Conservation (phyloP, 2,888 invertebrate genomes). For the Lamellibrachia columna region DNA sequence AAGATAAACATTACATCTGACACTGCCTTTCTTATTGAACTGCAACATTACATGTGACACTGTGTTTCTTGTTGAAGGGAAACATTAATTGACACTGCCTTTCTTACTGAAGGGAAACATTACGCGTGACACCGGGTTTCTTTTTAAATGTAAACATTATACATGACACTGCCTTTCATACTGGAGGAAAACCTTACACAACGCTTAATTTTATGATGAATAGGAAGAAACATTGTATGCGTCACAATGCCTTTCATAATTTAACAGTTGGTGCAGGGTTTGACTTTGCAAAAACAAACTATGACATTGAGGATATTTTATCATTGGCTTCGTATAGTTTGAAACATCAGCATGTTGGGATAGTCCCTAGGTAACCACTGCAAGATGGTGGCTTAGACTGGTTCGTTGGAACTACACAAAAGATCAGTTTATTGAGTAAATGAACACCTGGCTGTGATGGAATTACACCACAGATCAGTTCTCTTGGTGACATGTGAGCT, state of each 20-base stretch:
- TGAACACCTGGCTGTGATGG: too few species aligned
- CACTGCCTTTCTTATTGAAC: conserved; percentile 58
- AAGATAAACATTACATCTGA: too few species aligned
- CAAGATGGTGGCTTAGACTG: too few species aligned
- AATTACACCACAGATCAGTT: too few species aligned
- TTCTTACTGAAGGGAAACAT: conserved; percentile 69
- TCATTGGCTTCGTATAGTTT: neutral
- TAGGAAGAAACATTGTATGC: neutral
- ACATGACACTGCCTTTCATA: too few species aligned
- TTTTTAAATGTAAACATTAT: too few species aligned
- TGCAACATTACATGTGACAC: too few species aligned
- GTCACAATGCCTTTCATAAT: neutral
- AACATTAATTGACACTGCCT: conserved; percentile 70
- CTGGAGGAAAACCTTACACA: neutral
- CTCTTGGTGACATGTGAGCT: too few species aligned
- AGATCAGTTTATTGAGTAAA: too few species aligned
- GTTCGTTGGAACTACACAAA: too few species aligned
- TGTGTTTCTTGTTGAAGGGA: too few species aligned
- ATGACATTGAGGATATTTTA: neutral
- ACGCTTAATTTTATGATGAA: neutral
- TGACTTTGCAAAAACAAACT: neutral
- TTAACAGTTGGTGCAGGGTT: neutral
- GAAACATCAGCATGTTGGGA: neutral
- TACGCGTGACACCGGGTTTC: too few species aligned
- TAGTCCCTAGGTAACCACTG: neutral